Evolutionary conservation across 1,140 invertebrate species (phyloP).

Genomic region (Solenopsis invicta): DNA sequence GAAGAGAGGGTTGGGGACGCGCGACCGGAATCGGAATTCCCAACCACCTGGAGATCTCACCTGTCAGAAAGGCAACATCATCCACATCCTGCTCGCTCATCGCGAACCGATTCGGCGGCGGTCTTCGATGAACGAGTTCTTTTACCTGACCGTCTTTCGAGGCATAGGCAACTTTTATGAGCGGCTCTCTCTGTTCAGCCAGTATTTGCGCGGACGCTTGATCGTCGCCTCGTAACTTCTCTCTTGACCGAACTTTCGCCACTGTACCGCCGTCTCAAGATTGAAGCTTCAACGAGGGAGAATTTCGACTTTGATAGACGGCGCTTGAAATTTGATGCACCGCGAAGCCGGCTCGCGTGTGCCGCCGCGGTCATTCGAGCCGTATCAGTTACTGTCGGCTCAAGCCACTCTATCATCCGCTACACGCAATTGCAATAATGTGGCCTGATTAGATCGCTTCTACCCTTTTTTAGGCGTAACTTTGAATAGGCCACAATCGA

Average conservation of each 20-base stretch:
- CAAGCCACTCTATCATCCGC: background rate
- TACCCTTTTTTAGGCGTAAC: background rate
- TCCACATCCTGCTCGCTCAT: conserved; percentile 97
- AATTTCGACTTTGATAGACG: conserved; percentile 4
- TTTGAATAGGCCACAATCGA: background rate
- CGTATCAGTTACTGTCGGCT: background rate
- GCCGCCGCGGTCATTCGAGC: background rate
- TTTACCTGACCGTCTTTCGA: conserved; percentile 86
- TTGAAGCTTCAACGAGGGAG: conserved; percentile 55
- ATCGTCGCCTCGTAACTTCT: conserved; percentile 53
- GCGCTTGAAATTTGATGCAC: conserved; percentile 27
- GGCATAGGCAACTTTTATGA: conserved; percentile 87
- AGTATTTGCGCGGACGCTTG: conserved; percentile 75
- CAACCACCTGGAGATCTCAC: conserved; percentile 84
- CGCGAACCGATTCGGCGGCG: conserved; percentile 83
- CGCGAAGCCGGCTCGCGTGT: conserved; percentile 1
- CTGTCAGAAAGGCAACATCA: conserved; percentile 96
- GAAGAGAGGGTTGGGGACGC: background rate
- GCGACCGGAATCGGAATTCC: background rate
- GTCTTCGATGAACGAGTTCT: conserved; percentile 86
- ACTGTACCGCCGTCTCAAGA: conserved; percentile 48
- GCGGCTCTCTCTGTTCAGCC: conserved; percentile 85
- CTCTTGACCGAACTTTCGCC: conserved; percentile 27
- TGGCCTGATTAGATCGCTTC: background rate
- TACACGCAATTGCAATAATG: conserved; percentile 13